Conservation (phyloP, 2,888 invertebrate species). For the Camponotus fellah region DNA sequence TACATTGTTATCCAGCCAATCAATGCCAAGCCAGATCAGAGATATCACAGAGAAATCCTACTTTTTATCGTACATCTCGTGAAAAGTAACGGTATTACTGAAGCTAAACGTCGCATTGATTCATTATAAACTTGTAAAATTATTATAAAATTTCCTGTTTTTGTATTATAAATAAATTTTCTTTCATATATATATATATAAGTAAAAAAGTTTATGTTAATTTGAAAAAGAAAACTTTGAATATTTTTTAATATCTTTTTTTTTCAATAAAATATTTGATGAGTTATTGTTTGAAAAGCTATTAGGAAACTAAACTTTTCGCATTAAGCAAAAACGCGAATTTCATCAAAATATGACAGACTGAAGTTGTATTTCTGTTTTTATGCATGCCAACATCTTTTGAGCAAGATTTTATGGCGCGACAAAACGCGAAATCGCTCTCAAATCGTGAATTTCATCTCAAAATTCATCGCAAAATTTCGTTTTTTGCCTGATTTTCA, state of each 20-base stretch:
- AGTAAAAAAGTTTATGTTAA: background rate
- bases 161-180: background rate
- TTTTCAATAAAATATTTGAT: background rate
- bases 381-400: too few relatives aligned
- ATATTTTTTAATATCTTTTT: background rate
- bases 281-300: background rate
- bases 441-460: too few relatives aligned
- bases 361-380: too few relatives aligned
- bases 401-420: too few relatives aligned
- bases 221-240: background rate
- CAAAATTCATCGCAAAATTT: too few relatives aligned
- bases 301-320: too few relatives aligned
- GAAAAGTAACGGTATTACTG: background rate
- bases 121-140: background rate
- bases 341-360: too few relatives aligned
- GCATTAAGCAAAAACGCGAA: too few relatives aligned
- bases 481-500: too few relatives aligned
- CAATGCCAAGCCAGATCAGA: background rate
- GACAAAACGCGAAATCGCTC: too few relatives aligned
- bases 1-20: conserved; percentile 56
- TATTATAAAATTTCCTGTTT: background rate
- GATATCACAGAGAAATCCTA: conserved; percentile 34
- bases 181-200: too few relatives aligned
- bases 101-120: background rate
- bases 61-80: conserved; percentile 53